Conservation (phyloP, 2,113 vertebrate genomes). For the Elephas maximus region DNA sequence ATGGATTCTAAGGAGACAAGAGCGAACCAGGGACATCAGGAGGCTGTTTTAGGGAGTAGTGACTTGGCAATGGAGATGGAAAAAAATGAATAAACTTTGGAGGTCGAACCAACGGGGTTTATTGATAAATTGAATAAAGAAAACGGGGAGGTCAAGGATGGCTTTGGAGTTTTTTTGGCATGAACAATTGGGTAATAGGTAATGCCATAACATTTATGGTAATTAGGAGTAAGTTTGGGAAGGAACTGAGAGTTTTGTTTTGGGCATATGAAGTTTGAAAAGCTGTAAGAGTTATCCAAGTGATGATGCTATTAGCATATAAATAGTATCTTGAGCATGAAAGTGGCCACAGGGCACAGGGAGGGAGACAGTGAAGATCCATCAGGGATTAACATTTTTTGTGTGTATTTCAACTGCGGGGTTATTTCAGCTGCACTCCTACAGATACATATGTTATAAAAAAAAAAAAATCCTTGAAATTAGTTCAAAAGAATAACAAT, state of each 20-base stretch:
- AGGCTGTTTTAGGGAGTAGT: not conserved
- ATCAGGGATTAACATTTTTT: not conserved
- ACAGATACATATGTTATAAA: not conserved
- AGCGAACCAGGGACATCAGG: not conserved
- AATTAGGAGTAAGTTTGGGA: not conserved
- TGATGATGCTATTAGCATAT: not conserved
- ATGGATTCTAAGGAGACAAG: not conserved
- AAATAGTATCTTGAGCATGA: not conserved
- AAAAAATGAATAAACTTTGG: not conserved
- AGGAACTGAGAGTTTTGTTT: constrained; percentile 4
- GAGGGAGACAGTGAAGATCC: not conserved
- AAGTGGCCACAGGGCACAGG: not conserved
- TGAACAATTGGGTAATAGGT: not conserved
- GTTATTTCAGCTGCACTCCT: too few species aligned
- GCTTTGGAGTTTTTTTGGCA: not conserved
- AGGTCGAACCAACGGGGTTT: not conserved
- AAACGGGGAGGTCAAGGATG: not conserved
- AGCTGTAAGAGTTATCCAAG: not conserved
- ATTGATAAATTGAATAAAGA: not conserved
- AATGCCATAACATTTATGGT: not conserved
- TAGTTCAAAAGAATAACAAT: not conserved
- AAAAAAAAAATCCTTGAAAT: not conserved
- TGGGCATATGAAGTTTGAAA: not conserved
- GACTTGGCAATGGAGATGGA: not conserved
- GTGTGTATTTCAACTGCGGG: not conserved